Evolutionary conservation across 2,113 vertebrate genomes (phyloP).

Genomic region (Chaenogobius annularis): DNA sequence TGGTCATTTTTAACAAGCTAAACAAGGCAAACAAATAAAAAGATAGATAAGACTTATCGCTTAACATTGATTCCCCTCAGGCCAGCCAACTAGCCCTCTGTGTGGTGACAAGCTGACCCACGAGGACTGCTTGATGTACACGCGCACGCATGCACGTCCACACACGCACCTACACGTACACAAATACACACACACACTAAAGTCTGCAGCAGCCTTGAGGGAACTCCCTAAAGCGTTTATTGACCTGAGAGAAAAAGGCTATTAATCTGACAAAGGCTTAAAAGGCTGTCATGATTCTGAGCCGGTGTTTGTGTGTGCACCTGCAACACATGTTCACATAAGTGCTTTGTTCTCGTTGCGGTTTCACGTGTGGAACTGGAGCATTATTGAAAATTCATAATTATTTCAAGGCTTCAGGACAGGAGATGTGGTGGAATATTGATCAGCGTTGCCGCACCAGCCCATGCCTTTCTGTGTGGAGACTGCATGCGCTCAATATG

Average conservation of each 20-base stretch:
- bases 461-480: neutral
- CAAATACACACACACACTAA: conserved; percentile 23
- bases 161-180: conserved; percentile 17
- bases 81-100: conserved; percentile 64
- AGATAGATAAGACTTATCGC: conserved; percentile 46
- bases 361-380: neutral
- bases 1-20: neutral
- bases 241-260: conserved; percentile 64
- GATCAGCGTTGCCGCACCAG: neutral
- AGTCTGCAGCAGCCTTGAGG: conserved; percentile 51
- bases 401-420: neutral
- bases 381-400: neutral
- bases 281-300: conserved; percentile 58
- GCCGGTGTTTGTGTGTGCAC: neutral
- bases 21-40: neutral
- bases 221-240: conserved; percentile 70
- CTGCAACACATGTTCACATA: conserved; percentile 28
- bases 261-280: conserved; percentile 71
- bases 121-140: conserved; percentile 60
- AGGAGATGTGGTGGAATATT: neutral
- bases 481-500: neutral
- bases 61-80: conserved; percentile 68
- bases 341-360: neutral
- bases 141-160: neutral
- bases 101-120: conserved; percentile 69